Conservation (phyloP, 2,113 vertebrate genomes). For the Cyprinodon variegatus region DNA sequence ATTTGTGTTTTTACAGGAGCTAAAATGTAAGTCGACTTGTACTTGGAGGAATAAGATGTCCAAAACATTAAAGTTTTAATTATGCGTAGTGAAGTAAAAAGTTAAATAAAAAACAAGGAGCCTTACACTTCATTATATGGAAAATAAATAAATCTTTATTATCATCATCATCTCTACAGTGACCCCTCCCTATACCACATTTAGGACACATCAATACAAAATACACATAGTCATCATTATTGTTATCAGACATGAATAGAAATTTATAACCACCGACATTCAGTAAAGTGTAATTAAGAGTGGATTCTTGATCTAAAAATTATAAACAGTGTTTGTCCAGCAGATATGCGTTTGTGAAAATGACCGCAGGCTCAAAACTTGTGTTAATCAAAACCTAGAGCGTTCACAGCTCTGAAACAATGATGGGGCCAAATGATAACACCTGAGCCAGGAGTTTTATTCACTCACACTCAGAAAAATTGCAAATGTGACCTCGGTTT, state of each 20-base stretch:
- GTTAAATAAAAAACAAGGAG: slow-evolving; percentile 2
- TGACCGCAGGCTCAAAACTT: slow-evolving; percentile 17
- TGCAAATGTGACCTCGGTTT: slow-evolving; percentile 1
- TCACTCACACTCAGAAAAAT: not conserved
- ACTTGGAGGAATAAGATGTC: not conserved
- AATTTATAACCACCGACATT: slow-evolving; percentile 50
- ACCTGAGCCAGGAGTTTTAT: not conserved
- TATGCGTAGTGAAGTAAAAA: not conserved
- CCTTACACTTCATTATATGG: slow-evolving; percentile 46
- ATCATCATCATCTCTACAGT: slow-evolving; percentile 67
- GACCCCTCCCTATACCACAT: slow-evolving; percentile 67
- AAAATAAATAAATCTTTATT: slow-evolving; percentile 87
- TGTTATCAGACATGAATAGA: slow-evolving; percentile 43
- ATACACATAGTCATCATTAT: slow-evolving; percentile 45
- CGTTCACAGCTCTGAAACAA: not conserved
- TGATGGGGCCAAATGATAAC: not conserved
- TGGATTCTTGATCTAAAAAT: slow-evolving; percentile 26
- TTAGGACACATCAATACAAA: slow-evolving; percentile 59
- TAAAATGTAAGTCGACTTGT: not conserved
- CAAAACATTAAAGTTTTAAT: not conserved
- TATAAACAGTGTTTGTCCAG: slow-evolving; percentile 33
- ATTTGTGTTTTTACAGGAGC: not conserved
- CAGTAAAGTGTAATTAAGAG: slow-evolving; percentile 38
- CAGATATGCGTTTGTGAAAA: slow-evolving; percentile 34
- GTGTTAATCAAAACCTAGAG: slow-evolving; percentile 10